phyloP scores from a whole-genome alignment of 2,113 vertebrate species.

The Chlamydotis undulata region DNA sequence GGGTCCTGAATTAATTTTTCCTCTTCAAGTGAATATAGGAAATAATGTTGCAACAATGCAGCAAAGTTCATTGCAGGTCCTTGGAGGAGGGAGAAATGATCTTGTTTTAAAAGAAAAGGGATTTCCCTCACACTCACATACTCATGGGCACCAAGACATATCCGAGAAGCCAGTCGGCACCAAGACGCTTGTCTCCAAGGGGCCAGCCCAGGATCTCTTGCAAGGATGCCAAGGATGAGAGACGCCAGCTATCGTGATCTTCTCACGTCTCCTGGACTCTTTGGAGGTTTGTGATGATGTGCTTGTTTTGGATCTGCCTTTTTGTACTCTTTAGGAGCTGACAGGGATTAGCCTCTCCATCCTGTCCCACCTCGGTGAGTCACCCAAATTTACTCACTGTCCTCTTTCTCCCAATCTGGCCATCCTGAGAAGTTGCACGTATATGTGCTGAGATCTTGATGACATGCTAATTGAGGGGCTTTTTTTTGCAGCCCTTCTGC shows the following conservation, averaged over 20 bases:
- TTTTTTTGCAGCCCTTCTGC: not conserved
- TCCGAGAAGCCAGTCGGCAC: not conserved
- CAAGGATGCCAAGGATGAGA: not conserved
- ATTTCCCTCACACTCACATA: not conserved
- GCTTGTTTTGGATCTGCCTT: conserved; percentile 47
- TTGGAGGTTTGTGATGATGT: conserved; percentile 4
- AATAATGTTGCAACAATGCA: not conserved
- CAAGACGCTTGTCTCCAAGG: not conserved
- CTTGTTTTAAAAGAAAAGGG: not conserved
- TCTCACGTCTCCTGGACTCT: not conserved
- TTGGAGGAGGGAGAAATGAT: not conserved
- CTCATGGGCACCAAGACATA: not conserved
- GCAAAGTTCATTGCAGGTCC: not conserved
- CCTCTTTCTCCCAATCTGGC: not conserved
- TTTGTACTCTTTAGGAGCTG: conserved; percentile 22
- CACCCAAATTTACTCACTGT: not conserved
- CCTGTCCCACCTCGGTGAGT: conserved; percentile 45
- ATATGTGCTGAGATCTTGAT: not conserved
- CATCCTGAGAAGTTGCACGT: not conserved
- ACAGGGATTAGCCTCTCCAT: conserved; percentile 41
- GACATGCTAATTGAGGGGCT: not conserved
- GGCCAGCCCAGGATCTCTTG: not conserved
- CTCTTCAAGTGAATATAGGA: not conserved
- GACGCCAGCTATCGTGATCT: not conserved
- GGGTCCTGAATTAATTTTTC: not conserved